phyloP scores from a whole-genome alignment of 2,888 invertebrate genomes.

The Rapana venosa region DNA sequence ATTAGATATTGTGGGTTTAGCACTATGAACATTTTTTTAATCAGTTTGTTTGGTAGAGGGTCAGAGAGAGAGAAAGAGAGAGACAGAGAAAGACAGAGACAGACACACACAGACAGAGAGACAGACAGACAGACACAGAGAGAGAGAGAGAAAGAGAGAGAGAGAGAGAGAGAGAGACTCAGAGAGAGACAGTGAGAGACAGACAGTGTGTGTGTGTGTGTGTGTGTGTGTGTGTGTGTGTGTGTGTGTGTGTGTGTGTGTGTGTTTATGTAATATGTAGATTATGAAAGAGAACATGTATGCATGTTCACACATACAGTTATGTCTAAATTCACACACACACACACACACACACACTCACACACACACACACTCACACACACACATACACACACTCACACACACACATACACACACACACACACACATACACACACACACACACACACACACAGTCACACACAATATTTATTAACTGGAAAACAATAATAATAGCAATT shows the following conservation, averaged over 20 bases:
- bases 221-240: too few species aligned
- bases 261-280: too few species aligned
- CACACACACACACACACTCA: neutral
- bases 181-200: constrained; percentile 2
- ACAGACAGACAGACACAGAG: neutral
- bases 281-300: neutral
- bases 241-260: too few species aligned
- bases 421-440: neutral
- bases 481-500: too few species aligned
- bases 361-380: neutral
- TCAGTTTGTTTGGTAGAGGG: neutral
- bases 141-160: constrained; percentile 26
- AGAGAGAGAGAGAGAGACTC: neutral
- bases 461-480: neutral
- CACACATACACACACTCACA: constrained; percentile 7
- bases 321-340: neutral
- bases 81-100: neutral
- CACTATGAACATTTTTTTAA: neutral
- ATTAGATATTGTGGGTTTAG: neutral
- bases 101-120: neutral
- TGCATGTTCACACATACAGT: neutral
- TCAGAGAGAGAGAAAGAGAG: neutral
- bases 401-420: neutral
- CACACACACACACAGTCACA: neutral
- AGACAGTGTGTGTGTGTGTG: too few species aligned